phyloP scores from a whole-genome alignment of 1,140 invertebrate genomes.

The Hormaphis cornu region DNA sequence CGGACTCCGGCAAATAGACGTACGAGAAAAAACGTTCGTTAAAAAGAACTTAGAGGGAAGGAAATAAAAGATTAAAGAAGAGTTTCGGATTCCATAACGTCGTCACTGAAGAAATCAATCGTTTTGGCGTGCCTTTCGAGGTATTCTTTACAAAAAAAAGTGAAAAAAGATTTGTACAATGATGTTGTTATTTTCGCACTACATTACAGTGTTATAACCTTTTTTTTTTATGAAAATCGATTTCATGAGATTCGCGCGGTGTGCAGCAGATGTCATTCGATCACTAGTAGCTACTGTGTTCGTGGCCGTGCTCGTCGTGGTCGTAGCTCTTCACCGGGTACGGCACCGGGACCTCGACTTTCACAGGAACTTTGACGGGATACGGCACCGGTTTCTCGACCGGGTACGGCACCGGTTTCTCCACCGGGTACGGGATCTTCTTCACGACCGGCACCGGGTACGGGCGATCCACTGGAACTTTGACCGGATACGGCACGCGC shows the following conservation, averaged over 20 bases:
- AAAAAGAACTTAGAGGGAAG: too few relatives aligned
- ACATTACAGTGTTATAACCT: too few relatives aligned
- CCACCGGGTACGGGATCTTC: constrained; percentile 48
- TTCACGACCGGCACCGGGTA: constrained; percentile 45
- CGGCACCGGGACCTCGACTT: constrained; percentile 42
- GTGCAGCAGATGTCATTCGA: too few relatives aligned
- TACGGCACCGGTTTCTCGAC: constrained; percentile 52
- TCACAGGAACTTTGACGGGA: constrained; percentile 51
- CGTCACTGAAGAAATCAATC: too few relatives aligned
- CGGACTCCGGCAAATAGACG: too few relatives aligned
- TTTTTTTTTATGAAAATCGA: not conserved
- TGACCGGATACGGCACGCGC: constrained; percentile 56
- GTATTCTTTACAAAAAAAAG: too few relatives aligned
- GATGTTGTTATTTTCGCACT: too few relatives aligned
- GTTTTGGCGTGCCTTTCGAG: too few relatives aligned
- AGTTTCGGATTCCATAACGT: too few relatives aligned
- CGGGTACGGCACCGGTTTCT: constrained; percentile 68
- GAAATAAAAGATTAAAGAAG: too few relatives aligned
- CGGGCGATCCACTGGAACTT: constrained; percentile 49
- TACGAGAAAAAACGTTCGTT: too few relatives aligned
- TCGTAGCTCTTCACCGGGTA: constrained; percentile 44
- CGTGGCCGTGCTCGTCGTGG: constrained; percentile 8
- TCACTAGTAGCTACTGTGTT: constrained; percentile 21
- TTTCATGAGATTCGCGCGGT: not conserved
- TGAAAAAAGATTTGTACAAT: too few relatives aligned